Evolutionary conservation across 1,140 invertebrate genomes (phyloP).

Genomic region (Lucilia sericata): DNA sequence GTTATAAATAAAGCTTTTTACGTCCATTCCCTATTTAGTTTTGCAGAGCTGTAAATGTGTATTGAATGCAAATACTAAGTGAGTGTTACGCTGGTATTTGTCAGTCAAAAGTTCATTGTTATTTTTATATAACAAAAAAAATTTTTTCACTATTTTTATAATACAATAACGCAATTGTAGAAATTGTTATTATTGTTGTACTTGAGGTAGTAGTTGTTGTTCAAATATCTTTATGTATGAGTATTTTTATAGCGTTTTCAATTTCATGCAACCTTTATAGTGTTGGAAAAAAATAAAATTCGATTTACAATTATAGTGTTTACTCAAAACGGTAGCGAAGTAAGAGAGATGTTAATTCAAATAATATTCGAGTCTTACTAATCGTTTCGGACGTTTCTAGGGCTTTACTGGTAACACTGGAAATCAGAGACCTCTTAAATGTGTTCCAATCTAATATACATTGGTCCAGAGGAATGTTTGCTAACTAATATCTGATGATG

Average conservation of each 20-base stretch:
- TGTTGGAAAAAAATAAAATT: background rate
- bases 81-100: background rate
- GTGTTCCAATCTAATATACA: too few relatives aligned
- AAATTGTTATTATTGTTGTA: background rate
- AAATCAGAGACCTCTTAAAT: too few relatives aligned
- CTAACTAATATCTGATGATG: too few relatives aligned
- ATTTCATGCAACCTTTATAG: background rate
- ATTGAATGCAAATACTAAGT: background rate
- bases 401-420: too few relatives aligned
- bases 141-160: background rate
- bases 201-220: background rate
- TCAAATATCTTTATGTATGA: background rate
- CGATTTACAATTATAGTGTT: background rate
- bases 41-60: background rate
- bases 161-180: constrained; percentile 18
- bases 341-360: too few relatives aligned
- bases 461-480: too few relatives aligned
- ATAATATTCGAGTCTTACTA: too few relatives aligned
- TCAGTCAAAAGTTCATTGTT: constrained; percentile 29
- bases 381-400: too few relatives aligned
- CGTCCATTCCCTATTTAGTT: background rate
- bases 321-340: background rate
- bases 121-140: constrained; percentile 13
- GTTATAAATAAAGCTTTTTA: too few relatives aligned
- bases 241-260: background rate